phyloP scores from a whole-genome alignment of 2,888 invertebrate genomes.

The Dynastes maya region DNA sequence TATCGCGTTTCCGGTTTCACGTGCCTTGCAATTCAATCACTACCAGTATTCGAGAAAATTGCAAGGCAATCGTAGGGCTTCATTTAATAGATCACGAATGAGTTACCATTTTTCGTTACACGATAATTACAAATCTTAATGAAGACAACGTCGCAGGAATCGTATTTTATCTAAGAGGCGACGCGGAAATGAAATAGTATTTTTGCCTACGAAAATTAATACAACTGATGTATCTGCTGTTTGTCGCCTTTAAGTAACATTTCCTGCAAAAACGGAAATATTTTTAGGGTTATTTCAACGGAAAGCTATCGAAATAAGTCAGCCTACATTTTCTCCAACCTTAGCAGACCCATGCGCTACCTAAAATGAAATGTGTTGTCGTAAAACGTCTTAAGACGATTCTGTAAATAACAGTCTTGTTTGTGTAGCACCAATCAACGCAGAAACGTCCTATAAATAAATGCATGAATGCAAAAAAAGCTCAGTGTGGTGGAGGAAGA shows the following conservation, averaged over 20 bases:
- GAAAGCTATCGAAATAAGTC: no score
- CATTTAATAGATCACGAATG: neutral
- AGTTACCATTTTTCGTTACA: neutral
- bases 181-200: neutral
- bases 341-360: no score
- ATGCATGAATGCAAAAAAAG: constrained; percentile 6
- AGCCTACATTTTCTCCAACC: no score
- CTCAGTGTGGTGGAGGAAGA: neutral
- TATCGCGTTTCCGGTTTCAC: neutral
- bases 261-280: no score
- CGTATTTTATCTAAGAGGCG: neutral
- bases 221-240: no score
- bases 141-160: neutral
- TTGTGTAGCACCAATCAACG: constrained; percentile 2
- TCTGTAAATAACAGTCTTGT: neutral
- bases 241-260: no score
- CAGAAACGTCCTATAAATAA: constrained; percentile 16
- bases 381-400: constrained; percentile 1
- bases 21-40: constrained; percentile 2
- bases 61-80: neutral
- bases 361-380: neutral
- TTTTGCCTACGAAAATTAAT: no score
- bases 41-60: neutral
- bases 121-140: neutral
- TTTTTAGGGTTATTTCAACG: no score